Evolutionary conservation across 2,113 vertebrate genomes (phyloP), one percentile per base, ranked within the genome.

Genomic region (Oceanites oceanicus): DNA sequence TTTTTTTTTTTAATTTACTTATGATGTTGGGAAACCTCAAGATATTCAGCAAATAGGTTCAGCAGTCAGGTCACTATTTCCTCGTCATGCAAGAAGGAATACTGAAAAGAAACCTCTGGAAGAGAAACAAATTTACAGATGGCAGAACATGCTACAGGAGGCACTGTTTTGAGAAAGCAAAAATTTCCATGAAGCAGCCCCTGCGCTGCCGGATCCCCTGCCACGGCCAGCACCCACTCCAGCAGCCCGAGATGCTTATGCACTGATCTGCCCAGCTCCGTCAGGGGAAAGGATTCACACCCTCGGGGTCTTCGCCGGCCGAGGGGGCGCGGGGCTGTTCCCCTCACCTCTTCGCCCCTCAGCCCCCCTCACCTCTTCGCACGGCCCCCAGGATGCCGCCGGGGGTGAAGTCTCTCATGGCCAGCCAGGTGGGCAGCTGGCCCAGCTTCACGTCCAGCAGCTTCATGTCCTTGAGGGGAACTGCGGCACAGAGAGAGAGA

Each of bases 371-470:
- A 99, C 99, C 99, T 97, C 98, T 97, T 20, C 94, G 97, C 22
- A 98, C 0, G 11, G 98, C 97, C 16, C 96, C 71, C 6, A 92
- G 1, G 56, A 99, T 66, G 45, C 99, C 99, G 6, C 97, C 97
- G 27, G 99, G 99, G 16, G 98, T 99, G 96, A 99, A 99, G 92
- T 99, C 98, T 23, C 99, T 97, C 40, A 97, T 97, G 67, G 98
- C 92, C 13, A 99, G 16, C 99, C 99, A 99, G 72, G 11, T 91
- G 27, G 99, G 98, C 89, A 99, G 72, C 97, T 99, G 98, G 8
- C 98, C 98, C 66, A 99, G 92, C 93, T 99, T 99, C 90, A 99
- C 99, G 13, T 99, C 99, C 98, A 99, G 88, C 58, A 99, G 98
- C 49, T 95, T 98, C 97, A 88, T 99, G 68, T 99, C 98, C 75